Base-by-base conservation (phyloP, 2,797 vertebrate genomes). In the Malurus leucopterus region DNA sequence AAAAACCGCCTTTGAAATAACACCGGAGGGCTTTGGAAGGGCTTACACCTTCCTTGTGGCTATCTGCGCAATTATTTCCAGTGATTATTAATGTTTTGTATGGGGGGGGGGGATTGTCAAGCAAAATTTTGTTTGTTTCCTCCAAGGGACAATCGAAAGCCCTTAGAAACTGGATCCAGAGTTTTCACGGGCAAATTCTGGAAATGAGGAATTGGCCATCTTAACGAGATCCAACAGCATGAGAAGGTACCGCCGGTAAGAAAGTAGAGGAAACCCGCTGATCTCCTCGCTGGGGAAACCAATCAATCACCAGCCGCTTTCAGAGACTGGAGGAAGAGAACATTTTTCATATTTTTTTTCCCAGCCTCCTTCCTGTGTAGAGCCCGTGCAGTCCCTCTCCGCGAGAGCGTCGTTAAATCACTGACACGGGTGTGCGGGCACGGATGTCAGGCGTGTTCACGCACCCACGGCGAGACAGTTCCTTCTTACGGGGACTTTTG, bases 1-100 rank as follows among this genome's bases (percentile, higher is more conserved):
- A 80, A 94, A 94, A 94, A 84, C 26, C 69, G 18, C 78, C 62
- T 90, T 53, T 74, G 75, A 84, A 92, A 87, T 69, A 70, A 84
- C 47, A 70, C 64, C 16, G 47, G 75, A 88, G 58, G 81, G 79
- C 61, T 77, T 53, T 8, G 57, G 77, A 32, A 86, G 36, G 77
- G 57, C 93, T 92, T 88, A 88, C 84, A 84, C 54, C 41, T 79
- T 82, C 75, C 81, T 34, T 51, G 81, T 41, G 75, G 68, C 78
- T 84, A 91, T 12, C 54, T 15, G 75, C 54, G 64, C 71, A 86
- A 46, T 86, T 91, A 62, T 62, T 88, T 82, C 43, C 69, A 61
- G 46, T 51, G 62, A 54, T 86, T 84, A 84, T 72, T 76, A 76
- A 76, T 38, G 71, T 54, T 92, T 91, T 36, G 18, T 84, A 90